Evolutionary conservation across 2,113 vertebrate genomes (phyloP), one percentile per base, ranked within the genome.

Genomic region (Nanger granti): DNA sequence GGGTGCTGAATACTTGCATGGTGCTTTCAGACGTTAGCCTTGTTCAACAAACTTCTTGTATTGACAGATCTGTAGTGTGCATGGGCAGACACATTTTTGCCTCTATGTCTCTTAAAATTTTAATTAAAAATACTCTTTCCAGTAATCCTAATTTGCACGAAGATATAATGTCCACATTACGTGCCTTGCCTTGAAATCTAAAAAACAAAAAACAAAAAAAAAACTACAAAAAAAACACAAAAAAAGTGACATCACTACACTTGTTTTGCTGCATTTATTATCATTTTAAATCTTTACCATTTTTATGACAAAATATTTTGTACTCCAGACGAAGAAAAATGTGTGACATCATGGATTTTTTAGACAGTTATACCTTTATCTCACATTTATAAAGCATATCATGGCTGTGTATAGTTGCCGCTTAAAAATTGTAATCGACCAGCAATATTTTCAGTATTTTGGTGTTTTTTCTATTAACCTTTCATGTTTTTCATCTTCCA

Each of bases 201-300:
- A 99, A 99, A 98, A 94, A 96, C 44, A 93, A 94, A 97, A 94
- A 91, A 88, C 62, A 84, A 84, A 93, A 94, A 95, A 5, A 94
- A 95, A 97, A 79, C 3, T 31, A 60, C n/a, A 93, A 93, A 96
- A 93, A 94, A 96, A 88, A 17, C 41, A 95, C 96, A 97, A 97
- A 98, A 98, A 98, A 99, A 99, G 98, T 99, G 99, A 99, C 99
- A 99, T 99, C 99, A 99, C 99, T 99, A 99, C 99, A 99, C 99
- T 99, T 99, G 99, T 99, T 99, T 99, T 99, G 99, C 99, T 99
- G 99, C 99, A 99, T 99, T 99, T 99, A 99, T 99, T 99, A 99
- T 99, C 98, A 99, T 99, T 99, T 99, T 99, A 99, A 99, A 99
- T 99, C 99, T 99, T 98, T 99, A 99, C 99, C 99, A 99, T 99